Conservation (phyloP, 2,797 vertebrate species). For the Philypnodon macrostomus region DNA sequence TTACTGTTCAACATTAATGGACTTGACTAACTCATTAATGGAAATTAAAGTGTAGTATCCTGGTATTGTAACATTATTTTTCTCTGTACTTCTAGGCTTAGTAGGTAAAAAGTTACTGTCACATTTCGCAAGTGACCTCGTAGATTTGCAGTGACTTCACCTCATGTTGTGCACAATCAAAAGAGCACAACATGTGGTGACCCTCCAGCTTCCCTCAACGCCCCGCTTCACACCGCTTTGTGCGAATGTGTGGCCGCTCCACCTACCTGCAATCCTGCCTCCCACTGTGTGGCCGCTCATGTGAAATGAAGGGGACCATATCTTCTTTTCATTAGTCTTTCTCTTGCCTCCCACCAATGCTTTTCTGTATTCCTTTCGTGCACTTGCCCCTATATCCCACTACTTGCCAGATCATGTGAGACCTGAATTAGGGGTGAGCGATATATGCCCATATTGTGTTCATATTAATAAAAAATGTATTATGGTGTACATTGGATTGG, state of each 20-base stretch:
- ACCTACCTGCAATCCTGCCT: not conserved
- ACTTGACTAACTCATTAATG: too few species aligned
- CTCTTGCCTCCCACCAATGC: slow-evolving; percentile 21
- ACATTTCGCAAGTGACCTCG: not conserved
- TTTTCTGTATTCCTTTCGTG: slow-evolving; percentile 11
- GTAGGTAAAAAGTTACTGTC: not conserved
- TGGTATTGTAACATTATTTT: too few species aligned
- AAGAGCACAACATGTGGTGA: slow-evolving; percentile 17
- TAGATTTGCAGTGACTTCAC: not conserved
- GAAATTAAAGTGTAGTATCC: too few species aligned
- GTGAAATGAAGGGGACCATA: slow-evolving; percentile 30
- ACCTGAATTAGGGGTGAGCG: too few species aligned
- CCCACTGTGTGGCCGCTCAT: slow-evolving; percentile 28
- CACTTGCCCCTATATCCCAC: slow-evolving; percentile 22
- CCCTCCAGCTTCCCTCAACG: slow-evolving; percentile 37
- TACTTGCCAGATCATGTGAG: slow-evolving; percentile 43
- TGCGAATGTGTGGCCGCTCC: slow-evolving; percentile 21
- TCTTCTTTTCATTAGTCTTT: slow-evolving; percentile 21
- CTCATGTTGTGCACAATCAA: slow-evolving; percentile 19
- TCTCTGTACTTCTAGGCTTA: not conserved
- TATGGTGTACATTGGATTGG: too few species aligned
- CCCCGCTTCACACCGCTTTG: slow-evolving; percentile 37
- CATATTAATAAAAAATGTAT: too few species aligned
- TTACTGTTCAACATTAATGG: too few species aligned
- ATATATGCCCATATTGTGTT: too few species aligned